A percentile compares a stretch with the other conserved stretches of the same genome.
Conservation (phyloP, 2,797 vertebrate genomes). For the Diplodus sargus region DNA sequence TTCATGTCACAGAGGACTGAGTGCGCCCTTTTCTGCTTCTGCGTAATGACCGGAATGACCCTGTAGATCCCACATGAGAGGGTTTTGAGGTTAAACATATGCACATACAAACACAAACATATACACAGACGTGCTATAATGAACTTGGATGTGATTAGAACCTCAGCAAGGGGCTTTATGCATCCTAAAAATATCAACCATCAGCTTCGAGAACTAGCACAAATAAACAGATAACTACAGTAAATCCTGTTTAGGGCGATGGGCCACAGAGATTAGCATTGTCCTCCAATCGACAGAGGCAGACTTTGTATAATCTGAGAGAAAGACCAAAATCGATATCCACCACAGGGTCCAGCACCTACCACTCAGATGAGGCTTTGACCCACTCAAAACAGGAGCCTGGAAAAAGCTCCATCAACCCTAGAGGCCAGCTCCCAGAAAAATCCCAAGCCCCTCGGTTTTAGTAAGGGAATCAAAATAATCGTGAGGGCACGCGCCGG, state of each 20-base stretch:
- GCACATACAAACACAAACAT: conserved; percentile 24
- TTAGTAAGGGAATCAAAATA: conserved; percentile 67
- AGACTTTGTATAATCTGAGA: conserved; percentile 67
- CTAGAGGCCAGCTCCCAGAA: conserved; percentile 48
- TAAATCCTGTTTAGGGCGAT: conserved; percentile 51
- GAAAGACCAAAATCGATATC: conserved; percentile 74
- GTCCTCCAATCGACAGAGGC: conserved; percentile 59
- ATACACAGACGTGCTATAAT: conserved; percentile 5
- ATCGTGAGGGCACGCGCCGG: conserved; percentile 27
- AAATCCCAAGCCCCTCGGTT: conserved; percentile 52
- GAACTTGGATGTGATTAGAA: conserved; percentile 7
- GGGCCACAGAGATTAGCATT: conserved; percentile 60
- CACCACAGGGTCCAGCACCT: conserved; percentile 53
- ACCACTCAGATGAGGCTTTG: conserved; percentile 58
- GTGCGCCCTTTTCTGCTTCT: conserved; percentile 40
- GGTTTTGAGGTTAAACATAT: conserved; percentile 45
- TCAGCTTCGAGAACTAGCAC: conserved; percentile 16
- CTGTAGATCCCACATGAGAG: conserved; percentile 47
- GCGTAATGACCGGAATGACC: conserved; percentile 66
- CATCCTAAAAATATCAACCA: conserved; percentile 17
- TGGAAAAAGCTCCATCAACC: conserved; percentile 48
- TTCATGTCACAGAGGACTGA: conserved; percentile 45
- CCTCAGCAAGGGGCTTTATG: conserved; percentile 16
- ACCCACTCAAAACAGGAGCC: conserved; percentile 54
- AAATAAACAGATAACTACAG: conserved; percentile 35